A percentile compares a stretch with the other conserved stretches of the same genome.
Conservation (phyloP, 1,140 invertebrate genomes). For the Sarcophaga bullata region DNA sequence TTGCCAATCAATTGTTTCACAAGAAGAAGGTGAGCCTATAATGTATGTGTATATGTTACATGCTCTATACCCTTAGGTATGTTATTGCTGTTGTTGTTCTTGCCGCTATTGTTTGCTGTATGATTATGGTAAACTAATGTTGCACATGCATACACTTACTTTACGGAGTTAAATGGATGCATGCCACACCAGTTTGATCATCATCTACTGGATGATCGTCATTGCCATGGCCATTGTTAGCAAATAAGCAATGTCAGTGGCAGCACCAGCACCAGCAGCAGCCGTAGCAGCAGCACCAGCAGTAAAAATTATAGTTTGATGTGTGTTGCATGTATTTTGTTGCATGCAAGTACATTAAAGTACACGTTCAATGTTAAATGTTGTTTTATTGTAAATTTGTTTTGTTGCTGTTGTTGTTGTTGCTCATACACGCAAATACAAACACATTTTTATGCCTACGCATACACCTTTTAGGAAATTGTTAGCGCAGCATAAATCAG, state of each 20-base stretch:
- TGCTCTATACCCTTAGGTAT: constrained; percentile 35
- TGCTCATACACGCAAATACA: background rate
- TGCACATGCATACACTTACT: background rate
- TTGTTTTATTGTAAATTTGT: background rate
- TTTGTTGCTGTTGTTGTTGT: background rate
- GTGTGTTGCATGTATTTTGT: constrained; percentile 19
- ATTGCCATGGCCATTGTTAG: too few species aligned
- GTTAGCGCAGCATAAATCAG: constrained; percentile 22
- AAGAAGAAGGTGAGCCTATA: background rate
- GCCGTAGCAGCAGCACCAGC: background rate
- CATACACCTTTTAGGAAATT: constrained; percentile 9
- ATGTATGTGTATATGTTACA: constrained; percentile 24
- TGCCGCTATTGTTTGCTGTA: background rate
- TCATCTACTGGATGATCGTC: background rate
- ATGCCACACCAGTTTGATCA: background rate
- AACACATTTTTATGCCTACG: constrained; percentile 14
- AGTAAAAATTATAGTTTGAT: background rate
- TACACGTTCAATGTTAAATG: constrained; percentile 13
- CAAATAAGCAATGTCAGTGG: too few species aligned
- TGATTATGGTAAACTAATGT: constrained; percentile 36
- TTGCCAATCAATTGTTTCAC: background rate
- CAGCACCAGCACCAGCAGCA: too few species aligned
- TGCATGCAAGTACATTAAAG: background rate
- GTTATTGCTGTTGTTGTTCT: background rate
- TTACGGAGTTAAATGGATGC: background rate